Conservation (phyloP, 2,113 vertebrate species). For the Alosa alosa region DNA sequence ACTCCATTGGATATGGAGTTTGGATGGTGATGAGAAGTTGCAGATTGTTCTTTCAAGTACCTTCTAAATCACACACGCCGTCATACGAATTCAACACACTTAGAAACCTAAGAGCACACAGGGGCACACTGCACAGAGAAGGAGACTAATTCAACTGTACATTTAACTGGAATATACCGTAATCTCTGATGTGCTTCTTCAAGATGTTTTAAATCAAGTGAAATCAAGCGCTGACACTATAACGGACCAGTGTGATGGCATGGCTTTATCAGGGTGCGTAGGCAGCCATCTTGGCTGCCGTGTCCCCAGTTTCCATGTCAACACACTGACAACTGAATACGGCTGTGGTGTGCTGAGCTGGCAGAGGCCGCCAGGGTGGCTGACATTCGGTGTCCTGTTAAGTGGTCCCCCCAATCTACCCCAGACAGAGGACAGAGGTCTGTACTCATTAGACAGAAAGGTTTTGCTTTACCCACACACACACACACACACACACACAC, state of each 20-base stretch:
- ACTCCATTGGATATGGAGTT: background rate
- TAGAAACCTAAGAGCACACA: background rate
- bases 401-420: slow-evolving; percentile 28
- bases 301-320: background rate
- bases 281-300: background rate
- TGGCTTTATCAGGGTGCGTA: background rate
- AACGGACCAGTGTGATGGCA: background rate
- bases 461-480: background rate
- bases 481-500: background rate
- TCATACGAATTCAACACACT: background rate
- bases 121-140: background rate
- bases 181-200: background rate
- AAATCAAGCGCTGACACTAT: background rate
- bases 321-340: slow-evolving; percentile 24
- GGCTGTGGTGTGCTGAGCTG: background rate
- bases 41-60: slow-evolving; percentile 4
- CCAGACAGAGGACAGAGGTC: slow-evolving; percentile 37
- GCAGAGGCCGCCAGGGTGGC: background rate
- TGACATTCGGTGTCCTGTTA: slow-evolving; percentile 24
- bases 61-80: background rate
- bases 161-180: background rate
- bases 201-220: background rate
- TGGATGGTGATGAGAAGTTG: background rate
- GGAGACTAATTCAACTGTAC: background rate
- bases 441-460: slow-evolving; percentile 14